Evolutionary conservation across 1,140 invertebrate species (phyloP).

Genomic region (Goniozus legneri): DNA sequence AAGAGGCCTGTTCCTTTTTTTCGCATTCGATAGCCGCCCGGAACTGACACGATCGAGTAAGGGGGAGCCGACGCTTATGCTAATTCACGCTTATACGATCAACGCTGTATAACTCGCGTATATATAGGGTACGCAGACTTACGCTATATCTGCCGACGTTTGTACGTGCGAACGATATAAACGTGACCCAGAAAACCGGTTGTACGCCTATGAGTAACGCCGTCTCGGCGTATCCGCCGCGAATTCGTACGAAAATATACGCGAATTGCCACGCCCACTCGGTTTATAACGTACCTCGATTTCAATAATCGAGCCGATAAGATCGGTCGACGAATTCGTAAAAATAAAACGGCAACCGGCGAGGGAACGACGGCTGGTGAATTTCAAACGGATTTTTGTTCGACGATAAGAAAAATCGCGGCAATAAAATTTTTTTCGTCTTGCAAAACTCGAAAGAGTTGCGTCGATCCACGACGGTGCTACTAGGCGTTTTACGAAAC

Average conservation of each 20-base stretch:
- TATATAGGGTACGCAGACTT: background rate
- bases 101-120: conserved; percentile 6
- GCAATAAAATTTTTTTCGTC: background rate
- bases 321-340: too few species aligned
- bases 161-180: conserved; percentile 16
- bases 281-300: too few species aligned
- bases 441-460: conserved; percentile 13
- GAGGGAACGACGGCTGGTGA: too few species aligned
- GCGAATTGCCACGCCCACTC: too few species aligned
- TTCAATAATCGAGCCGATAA: too few species aligned
- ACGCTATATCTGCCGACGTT: too few species aligned
- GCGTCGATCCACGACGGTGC: background rate
- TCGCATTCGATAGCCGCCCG: conserved; percentile 12
- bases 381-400: too few species aligned
- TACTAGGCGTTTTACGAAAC: background rate
- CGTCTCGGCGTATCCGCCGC: too few species aligned
- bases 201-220: too few species aligned
- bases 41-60: conserved; percentile 11
- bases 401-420: too few species aligned
- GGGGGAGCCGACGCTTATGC: conserved; percentile 24
- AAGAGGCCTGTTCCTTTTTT: conserved; percentile 5
- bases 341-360: too few species aligned
- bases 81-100: conserved; percentile 26
- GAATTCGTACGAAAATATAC: too few species aligned
- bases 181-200: conserved; percentile 14